Evolutionary conservation across 2,113 vertebrate genomes (phyloP), one percentile per base, ranked within the genome.

Genomic region (Kryptolebias marmoratus): DNA sequence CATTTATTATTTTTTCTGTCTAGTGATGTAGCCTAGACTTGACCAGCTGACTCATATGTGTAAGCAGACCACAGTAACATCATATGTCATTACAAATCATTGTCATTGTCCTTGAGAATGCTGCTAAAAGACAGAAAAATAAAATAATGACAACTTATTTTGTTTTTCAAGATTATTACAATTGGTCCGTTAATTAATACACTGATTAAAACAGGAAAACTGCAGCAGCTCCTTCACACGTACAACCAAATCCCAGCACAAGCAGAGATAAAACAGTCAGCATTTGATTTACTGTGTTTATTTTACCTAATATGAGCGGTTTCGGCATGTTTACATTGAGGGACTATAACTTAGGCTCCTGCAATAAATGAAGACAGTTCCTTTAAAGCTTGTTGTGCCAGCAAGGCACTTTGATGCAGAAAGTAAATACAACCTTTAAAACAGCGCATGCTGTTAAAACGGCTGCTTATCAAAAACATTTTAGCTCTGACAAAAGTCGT

Each of bases 11-110:
- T 36, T 13, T 39, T 45, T 12, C 32, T 73, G 77, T 74, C 42
- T 14, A 54, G 31, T 3, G 2, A 76, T 28, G 44, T 72, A 49
- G 77, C 81, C 69, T 48, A 71, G 62, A 68, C 45, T 18, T 28
- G 44, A 77, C 42, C 57, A 53, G 74, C 61, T 87, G 73, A 85
- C 74, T 82, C 80, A 75, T 58, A 75, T 75, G 63, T 47, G 70
- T 55, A 14, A 64, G 56, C 62, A 54, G 36, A 22, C 14, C 71
- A 58, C 11, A 45, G 72, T 72, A 76, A 68, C 71, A 85, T 86
- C 71, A 79, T 53, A 82, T 58, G 82, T 67, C 67, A 81, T 68
- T 49, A 77, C 84, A 50, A 79, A 57, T 83, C 63, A 62, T 16
- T 77, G 74, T 72, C 76, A 75, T 58, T 53, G 48, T 42, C 75